A percentile compares a stretch with the other conserved stretches of the same genome.
phyloP scores from a whole-genome alignment of 2,888 invertebrate species.

The Eupithecia insigniata region DNA sequence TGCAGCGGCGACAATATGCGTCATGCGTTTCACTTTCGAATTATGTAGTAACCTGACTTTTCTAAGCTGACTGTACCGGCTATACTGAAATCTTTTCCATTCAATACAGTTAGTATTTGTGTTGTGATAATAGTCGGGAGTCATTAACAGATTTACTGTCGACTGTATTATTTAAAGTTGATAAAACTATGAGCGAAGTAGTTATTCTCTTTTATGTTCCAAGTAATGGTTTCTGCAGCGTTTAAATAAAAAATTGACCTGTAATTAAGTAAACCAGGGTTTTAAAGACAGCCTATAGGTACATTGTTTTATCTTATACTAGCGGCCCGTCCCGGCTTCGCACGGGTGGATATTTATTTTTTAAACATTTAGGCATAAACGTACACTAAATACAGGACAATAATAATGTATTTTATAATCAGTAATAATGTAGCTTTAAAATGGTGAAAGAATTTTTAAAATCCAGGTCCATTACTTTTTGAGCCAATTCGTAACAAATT shows the following conservation, averaged over 20 bases:
- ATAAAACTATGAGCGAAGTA: not conserved
- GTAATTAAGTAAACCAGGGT: not conserved
- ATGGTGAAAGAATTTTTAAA: too few species aligned
- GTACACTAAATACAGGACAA: too few species aligned
- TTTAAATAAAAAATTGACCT: not conserved
- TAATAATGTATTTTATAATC: too few species aligned
- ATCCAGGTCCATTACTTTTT: too few species aligned
- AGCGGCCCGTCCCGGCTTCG: too few species aligned
- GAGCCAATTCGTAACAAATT: too few species aligned
- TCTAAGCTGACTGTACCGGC: slow-evolving; percentile 19
- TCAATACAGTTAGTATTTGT: slow-evolving; percentile 23
- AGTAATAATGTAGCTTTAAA: too few species aligned
- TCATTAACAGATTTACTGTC: slow-evolving; percentile 24
- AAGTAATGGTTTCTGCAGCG: not conserved
- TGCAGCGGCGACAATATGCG: not conserved
- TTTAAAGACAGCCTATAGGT: not conserved
- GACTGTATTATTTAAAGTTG: slow-evolving; percentile 14
- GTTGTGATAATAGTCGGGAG: slow-evolving; percentile 20
- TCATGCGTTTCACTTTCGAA: not conserved
- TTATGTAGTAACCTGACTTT: not conserved
- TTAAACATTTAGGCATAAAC: too few species aligned
- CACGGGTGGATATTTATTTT: too few species aligned
- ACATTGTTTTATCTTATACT: too few species aligned
- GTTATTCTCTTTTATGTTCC: not conserved
- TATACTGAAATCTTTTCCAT: slow-evolving; percentile 10